phyloP scores from a whole-genome alignment of 2,113 vertebrate genomes.

The Hyaena hyaena region DNA sequence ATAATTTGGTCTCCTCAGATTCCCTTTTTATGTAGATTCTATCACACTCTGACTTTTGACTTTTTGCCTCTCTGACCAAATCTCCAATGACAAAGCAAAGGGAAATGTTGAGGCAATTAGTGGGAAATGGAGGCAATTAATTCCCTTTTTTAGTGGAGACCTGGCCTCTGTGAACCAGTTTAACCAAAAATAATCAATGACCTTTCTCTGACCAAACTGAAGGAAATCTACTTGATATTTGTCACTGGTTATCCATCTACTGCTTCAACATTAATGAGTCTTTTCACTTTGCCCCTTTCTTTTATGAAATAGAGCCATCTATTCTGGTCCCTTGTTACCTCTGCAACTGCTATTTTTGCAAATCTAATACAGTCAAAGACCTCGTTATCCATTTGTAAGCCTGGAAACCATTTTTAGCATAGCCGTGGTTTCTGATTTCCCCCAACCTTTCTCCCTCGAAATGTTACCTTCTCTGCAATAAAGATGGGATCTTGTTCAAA shows the following conservation, averaged over 20 bases:
- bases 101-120: conserved; percentile 83
- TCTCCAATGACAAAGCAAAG: conserved; percentile 82
- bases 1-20: conserved; percentile 83
- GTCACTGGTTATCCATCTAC: conserved; percentile 76
- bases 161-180: conserved; percentile 78
- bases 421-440: neutral
- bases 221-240: conserved; percentile 80
- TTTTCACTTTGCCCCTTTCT: conserved; percentile 70
- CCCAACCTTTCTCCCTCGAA: neutral
- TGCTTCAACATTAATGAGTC: conserved; percentile 78
- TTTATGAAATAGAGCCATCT: conserved; percentile 63
- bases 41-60: conserved; percentile 83
- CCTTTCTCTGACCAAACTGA: conserved; percentile 79
- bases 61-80: conserved; percentile 80
- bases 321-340: conserved; percentile 68
- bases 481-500: neutral
- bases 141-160: conserved; percentile 77
- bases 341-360: conserved; percentile 71
- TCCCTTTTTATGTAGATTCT: conserved; percentile 82
- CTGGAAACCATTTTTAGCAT: conserved; percentile 35
- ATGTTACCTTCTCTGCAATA: neutral
- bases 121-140: conserved; percentile 80
- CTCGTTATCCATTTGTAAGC: conserved; percentile 53
- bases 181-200: conserved; percentile 84
- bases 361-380: conserved; percentile 67